Conservation (phyloP, 2,113 vertebrate species). For the Colistium nudipinnis region DNA sequence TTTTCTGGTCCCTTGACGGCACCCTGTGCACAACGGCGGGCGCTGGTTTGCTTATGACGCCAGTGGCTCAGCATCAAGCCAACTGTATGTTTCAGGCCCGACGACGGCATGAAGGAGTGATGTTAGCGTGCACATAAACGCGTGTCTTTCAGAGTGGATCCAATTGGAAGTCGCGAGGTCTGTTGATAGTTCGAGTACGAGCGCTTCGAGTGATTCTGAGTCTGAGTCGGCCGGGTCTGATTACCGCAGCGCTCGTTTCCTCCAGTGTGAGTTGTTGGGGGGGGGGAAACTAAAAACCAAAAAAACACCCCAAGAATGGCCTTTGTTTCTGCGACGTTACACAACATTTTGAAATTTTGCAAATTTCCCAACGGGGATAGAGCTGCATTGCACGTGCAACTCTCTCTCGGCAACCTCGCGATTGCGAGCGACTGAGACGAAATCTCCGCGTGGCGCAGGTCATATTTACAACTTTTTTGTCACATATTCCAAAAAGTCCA, state of each 20-base stretch:
- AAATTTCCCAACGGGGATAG: too few relatives aligned
- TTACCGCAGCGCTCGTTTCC: too few relatives aligned
- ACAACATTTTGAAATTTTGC: too few relatives aligned
- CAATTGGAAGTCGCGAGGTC: background rate
- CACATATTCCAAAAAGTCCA: background rate
- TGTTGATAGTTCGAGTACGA: background rate
- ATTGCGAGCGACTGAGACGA: background rate
- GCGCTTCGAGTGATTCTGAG: background rate
- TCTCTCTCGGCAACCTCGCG: background rate
- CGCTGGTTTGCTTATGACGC: conserved; percentile 32
- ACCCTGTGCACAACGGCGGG: conserved; percentile 66
- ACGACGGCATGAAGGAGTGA: conserved; percentile 33
- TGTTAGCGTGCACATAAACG: conserved; percentile 4
- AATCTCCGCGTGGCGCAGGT: background rate
- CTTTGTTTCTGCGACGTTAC: too few relatives aligned
- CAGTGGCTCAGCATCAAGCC: conserved; percentile 49
- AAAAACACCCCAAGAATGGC: too few relatives aligned
- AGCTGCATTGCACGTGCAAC: too few relatives aligned
- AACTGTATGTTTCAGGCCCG: conserved; percentile 23
- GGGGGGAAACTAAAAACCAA: too few relatives aligned
- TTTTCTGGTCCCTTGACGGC: conserved; percentile 73
- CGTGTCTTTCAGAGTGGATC: background rate
- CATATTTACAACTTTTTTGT: background rate
- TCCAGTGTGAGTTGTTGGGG: too few relatives aligned
- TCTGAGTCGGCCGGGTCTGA: background rate